phyloP scores from a whole-genome alignment of 2,113 vertebrate genomes.

The Tiliqua scincoides region DNA sequence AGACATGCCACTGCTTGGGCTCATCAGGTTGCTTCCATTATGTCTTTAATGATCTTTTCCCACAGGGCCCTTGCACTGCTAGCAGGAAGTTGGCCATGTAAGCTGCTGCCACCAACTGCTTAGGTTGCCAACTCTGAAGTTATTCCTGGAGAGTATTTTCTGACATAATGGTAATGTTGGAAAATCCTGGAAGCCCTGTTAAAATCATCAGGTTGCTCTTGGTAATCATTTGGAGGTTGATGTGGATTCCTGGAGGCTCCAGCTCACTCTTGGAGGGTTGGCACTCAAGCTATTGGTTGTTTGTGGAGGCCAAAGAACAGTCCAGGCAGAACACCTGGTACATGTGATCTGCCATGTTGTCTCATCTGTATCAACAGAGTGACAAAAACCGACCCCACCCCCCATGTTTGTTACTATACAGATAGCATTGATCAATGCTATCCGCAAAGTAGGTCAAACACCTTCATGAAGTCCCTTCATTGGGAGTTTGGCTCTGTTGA shows the following conservation, averaged over 20 bases:
- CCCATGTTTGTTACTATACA: not conserved
- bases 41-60: not conserved
- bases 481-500: not conserved
- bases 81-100: not conserved
- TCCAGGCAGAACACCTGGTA: not conserved
- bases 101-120: not conserved
- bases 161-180: too few relatives aligned
- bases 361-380: not conserved
- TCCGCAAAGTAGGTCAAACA: slow-evolving; percentile 19
- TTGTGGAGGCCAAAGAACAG: not conserved
- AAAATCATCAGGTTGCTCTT: too few relatives aligned
- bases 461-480: not conserved
- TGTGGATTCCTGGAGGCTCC: too few relatives aligned
- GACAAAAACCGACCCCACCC: not conserved
- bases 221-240: too few relatives aligned
- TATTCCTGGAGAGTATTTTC: too few relatives aligned
- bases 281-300: not conserved
- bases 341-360: not conserved
- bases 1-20: not conserved
- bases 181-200: too few relatives aligned
- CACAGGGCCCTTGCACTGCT: not conserved
- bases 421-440: not conserved
- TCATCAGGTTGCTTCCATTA: too few relatives aligned
- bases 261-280: too few relatives aligned
- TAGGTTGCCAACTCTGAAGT: too few relatives aligned